Conservation (phyloP, 37 sponge, comb jelly and placozoan species). For the Axinella damicornis region DNA sequence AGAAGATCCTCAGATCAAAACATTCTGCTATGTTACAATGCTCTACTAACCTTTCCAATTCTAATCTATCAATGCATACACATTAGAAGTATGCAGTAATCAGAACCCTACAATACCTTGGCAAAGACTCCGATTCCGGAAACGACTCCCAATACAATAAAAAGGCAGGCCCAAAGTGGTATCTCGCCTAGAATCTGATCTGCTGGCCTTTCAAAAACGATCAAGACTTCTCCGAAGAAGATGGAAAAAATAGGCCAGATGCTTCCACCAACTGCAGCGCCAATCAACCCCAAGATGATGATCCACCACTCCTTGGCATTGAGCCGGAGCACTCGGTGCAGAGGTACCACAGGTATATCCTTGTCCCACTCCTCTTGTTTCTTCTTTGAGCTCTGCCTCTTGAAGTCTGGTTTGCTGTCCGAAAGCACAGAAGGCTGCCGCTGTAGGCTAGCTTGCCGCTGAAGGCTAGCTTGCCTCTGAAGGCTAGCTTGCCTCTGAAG, state of each 20-base stretch:
- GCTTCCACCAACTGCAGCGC: slow-evolving; percentile 60
- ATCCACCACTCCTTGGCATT: slow-evolving; percentile 85
- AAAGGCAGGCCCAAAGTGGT: slow-evolving; percentile 61
- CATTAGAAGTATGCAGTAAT: not conserved
- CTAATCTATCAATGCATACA: too few relatives aligned
- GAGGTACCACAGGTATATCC: slow-evolving; percentile 46
- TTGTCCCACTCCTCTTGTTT: slow-evolving; percentile 67
- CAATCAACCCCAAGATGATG: slow-evolving; percentile 69
- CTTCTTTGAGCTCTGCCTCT: not conserved
- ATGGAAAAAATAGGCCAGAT: slow-evolving; percentile 75
- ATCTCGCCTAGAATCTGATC: slow-evolving; percentile 19
- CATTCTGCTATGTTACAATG: too few relatives aligned
- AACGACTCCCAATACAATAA: slow-evolving; percentile 60
- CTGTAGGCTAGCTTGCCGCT: too few relatives aligned
- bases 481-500: too few relatives aligned
- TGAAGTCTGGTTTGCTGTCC: not conserved
- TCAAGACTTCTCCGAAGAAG: slow-evolving; percentile 76
- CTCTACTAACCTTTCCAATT: too few relatives aligned
- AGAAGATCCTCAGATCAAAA: too few relatives aligned
- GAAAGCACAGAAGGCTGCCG: too few relatives aligned
- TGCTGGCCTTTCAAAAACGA: slow-evolving; percentile 31
- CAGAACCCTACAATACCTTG: slow-evolving; percentile 46
- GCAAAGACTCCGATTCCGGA: slow-evolving; percentile 54
- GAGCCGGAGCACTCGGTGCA: slow-evolving; percentile 43
- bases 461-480: too few relatives aligned